These are phyloP conservation scores for Periphyllus acericola DNA, from an alignment of 2,888 invertebrate species.

Conservation along the genomic window DNA sequence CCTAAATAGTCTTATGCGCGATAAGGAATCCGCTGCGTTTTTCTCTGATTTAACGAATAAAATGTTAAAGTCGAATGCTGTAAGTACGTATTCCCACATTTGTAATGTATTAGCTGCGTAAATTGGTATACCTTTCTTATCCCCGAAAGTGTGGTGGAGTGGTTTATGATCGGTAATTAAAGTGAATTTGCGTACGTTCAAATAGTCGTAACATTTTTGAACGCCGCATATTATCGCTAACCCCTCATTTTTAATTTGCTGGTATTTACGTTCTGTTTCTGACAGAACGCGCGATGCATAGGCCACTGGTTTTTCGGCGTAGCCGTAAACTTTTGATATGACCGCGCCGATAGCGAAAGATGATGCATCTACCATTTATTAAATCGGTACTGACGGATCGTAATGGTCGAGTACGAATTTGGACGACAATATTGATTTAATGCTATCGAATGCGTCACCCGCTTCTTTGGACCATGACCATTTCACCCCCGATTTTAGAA, in stretches of 20 bases:
- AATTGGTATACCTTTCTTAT: conserved; percentile 65
- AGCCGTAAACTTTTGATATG: too few species aligned
- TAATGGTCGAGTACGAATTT: conserved; percentile 35
- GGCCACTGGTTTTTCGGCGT: too few species aligned
- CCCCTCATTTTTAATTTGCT: conserved; percentile 66
- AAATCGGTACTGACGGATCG: conserved; percentile 25
- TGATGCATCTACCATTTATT: conserved; percentile 53
- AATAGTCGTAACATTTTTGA: conserved; percentile 66
- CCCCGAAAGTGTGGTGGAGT: conserved; percentile 65
- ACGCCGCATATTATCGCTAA: conserved; percentile 66
- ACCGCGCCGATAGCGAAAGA: conserved; percentile 65
- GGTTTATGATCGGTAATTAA: conserved; percentile 66
- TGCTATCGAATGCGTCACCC: not conserved
- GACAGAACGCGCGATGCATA: conserved; percentile 65
- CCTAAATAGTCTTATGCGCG: not conserved
- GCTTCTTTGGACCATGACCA: conserved; percentile 10
- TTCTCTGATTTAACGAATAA: too few species aligned
- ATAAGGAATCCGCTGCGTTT: too few species aligned
- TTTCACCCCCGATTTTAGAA: conserved; percentile 5
- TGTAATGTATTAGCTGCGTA: too few species aligned
- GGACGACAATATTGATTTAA: conserved; percentile 37
- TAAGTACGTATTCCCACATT: too few species aligned
- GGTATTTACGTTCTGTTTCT: conserved; percentile 66
- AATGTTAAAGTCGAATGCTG: too few species aligned
- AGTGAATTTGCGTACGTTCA: conserved; percentile 66